Conservation (phyloP, 2,797 vertebrate species). For the Halcyon smyrnensis region DNA sequence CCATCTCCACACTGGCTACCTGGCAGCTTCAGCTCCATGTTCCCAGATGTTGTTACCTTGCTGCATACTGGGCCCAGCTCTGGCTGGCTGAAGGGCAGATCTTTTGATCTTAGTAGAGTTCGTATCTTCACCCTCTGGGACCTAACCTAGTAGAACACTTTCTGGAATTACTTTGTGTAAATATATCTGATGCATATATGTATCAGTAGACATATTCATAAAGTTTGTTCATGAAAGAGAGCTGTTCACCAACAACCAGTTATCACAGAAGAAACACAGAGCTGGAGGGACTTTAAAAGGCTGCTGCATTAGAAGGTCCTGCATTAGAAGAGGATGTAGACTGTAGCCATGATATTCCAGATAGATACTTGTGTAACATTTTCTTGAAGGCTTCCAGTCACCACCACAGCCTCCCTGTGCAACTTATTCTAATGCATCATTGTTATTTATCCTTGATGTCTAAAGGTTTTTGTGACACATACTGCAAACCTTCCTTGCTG, state of each 20-base stretch:
- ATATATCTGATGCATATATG: not conserved
- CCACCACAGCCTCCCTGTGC: not conserved
- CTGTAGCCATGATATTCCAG: not conserved
- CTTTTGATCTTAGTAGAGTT: not conserved
- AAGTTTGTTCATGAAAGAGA: not conserved
- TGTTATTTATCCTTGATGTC: not conserved
- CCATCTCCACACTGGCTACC: rapidly evolving
- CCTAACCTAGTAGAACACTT: not conserved
- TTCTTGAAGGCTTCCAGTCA: not conserved
- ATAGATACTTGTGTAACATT: not conserved
- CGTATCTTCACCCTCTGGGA: not conserved
- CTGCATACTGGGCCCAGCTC: rapidly evolving
- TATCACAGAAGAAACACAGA: not conserved
- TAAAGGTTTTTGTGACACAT: not conserved
- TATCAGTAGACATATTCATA: not conserved
- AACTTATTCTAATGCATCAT: not conserved
- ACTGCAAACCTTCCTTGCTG: not conserved
- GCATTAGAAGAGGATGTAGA: not conserved
- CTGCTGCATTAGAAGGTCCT: not conserved
- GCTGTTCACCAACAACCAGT: not conserved
- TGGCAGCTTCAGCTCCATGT: not conserved
- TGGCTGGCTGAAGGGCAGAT: not conserved
- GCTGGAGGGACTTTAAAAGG: not conserved
- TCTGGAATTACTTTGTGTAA: not conserved
- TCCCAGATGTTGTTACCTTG: not conserved